Conservation (phyloP, 2,888 invertebrate species). For the Cataglyphis altisquamis region DNA sequence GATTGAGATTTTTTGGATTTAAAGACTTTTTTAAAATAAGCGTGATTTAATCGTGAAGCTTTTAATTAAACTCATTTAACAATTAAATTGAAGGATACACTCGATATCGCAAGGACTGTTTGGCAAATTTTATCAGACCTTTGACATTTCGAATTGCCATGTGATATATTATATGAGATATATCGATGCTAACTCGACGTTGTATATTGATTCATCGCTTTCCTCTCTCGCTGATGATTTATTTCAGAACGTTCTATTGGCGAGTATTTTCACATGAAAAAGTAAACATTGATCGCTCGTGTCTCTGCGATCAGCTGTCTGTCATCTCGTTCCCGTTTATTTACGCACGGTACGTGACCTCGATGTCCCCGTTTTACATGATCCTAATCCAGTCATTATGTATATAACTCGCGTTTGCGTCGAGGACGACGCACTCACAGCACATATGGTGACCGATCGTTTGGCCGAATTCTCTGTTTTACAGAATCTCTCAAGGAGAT, state of each 20-base stretch:
- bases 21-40: not conserved
- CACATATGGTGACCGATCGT: slow-evolving; percentile 45
- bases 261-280: slow-evolving; percentile 30
- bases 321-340: not conserved
- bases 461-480: not conserved
- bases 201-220: not conserved
- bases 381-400: slow-evolving; percentile 52
- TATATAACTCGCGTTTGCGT: slow-evolving; percentile 53
- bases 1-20: not conserved
- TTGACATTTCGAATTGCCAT: not conserved
- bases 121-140: not conserved
- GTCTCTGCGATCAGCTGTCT: not conserved
- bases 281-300: slow-evolving; percentile 17
- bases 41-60: not conserved
- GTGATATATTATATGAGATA: not conserved
- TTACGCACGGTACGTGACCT: slow-evolving; percentile 5
- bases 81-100: not conserved
- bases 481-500: slow-evolving; percentile 13
- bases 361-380: slow-evolving; percentile 16
- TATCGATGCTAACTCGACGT: not conserved
- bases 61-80: not conserved
- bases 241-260: not conserved
- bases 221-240: not conserved
- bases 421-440: slow-evolving; percentile 40
- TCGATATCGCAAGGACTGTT: not conserved